Percentiles rank a stretch among this genome's conserved stretches.
These are phyloP conservation scores for Styela plicata DNA, from an alignment of 23 tunicate genomes.

Conservation along the genomic window DNA sequence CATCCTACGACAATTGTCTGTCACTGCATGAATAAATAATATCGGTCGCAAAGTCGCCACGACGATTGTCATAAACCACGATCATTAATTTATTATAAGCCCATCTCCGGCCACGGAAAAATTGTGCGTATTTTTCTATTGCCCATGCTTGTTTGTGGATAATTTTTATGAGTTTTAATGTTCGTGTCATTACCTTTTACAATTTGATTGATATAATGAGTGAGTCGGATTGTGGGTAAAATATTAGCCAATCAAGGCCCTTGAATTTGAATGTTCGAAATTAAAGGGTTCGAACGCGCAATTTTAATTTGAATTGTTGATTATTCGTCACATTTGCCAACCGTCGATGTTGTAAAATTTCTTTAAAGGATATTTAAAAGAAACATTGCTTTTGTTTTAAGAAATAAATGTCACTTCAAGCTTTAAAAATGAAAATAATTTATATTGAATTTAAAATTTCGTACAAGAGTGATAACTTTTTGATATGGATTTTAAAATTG, in stretches of 20 bases:
- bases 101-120: not conserved
- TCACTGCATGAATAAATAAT: not conserved
- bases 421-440: too few relatives aligned
- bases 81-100: not conserved
- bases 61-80: not conserved
- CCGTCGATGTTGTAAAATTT: too few relatives aligned
- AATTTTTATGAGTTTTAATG: too few relatives aligned
- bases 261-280: not conserved
- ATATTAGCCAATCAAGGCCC: not conserved
- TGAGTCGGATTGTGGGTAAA: not conserved
- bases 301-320: not conserved
- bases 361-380: too few relatives aligned
- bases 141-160: not conserved
- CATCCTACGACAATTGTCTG: not conserved
- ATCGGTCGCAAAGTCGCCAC: not conserved
- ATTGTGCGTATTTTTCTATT: not conserved
- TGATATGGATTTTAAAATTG: too few relatives aligned
- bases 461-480: too few relatives aligned
- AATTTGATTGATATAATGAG: too few relatives aligned
- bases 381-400: too few relatives aligned
- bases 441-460: too few relatives aligned
- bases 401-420: too few relatives aligned
- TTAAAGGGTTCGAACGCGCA: not conserved
- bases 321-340: not conserved
- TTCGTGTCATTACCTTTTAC: too few relatives aligned